Conservation (phyloP, 2,888 invertebrate genomes). For the Linyphia triangularis region DNA sequence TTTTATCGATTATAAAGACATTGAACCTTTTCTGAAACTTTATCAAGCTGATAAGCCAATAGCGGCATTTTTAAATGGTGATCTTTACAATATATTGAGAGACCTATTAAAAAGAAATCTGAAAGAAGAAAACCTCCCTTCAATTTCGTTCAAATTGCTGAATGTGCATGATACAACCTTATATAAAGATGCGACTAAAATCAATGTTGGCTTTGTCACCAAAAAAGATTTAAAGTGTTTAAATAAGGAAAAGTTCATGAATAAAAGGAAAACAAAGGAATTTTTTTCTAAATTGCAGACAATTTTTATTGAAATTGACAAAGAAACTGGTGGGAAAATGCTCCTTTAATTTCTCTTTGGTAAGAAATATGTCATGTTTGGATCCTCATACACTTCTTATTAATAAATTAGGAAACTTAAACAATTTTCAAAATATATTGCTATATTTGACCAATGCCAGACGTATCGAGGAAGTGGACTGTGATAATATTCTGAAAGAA, state of each 20-base stretch:
- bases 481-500: background rate
- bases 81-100: background rate
- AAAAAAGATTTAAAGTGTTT: background rate
- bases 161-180: background rate
- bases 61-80: conserved; percentile 1
- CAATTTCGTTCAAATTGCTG: background rate
- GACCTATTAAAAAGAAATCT: background rate
- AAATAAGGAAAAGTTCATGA: background rate
- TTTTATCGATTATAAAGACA: background rate
- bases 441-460: background rate
- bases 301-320: background rate
- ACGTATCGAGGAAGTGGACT: background rate
- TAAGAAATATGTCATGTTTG: background rate
- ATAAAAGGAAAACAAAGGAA: background rate
- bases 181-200: background rate
- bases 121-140: background rate
- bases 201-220: background rate
- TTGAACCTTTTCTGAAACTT: background rate
- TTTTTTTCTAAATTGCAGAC: background rate
- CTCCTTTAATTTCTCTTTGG: background rate
- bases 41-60: background rate
- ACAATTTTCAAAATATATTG: background rate
- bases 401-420: background rate
- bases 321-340: background rate
- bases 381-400: background rate